Evolutionary conservation across 2,797 vertebrate species (phyloP).

Genomic region (Thamnophis elegans): DNA sequence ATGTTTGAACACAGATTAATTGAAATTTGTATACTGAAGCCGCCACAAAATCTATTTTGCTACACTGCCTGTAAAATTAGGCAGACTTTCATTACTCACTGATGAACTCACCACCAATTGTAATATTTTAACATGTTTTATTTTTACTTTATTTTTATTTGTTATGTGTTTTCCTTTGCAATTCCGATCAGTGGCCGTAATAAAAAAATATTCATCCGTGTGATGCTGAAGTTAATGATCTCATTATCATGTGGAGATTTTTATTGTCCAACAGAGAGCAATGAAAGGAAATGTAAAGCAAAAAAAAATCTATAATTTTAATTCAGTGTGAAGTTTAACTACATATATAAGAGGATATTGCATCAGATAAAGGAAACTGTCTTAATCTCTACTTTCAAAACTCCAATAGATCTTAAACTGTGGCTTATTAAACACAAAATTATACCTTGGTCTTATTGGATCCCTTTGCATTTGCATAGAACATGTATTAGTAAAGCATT

Average conservation of each 20-base stretch:
- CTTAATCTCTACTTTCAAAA: not conserved
- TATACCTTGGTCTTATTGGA: not conserved
- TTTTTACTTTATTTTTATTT: not conserved
- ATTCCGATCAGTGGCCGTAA: not conserved
- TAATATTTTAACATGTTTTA: not conserved
- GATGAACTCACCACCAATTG: not conserved
- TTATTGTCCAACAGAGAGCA: not conserved
- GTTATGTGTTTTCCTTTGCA: not conserved
- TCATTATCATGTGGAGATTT: not conserved
- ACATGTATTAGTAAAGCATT: not conserved
- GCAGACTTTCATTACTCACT: not conserved
- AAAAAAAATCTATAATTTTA: not conserved
- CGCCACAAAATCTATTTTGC: not conserved
- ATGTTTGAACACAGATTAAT: not conserved
- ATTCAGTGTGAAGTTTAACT: not conserved
- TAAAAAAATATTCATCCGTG: not conserved
- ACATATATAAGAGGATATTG: not conserved
- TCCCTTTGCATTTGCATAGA: not conserved
- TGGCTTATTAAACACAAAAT: not conserved
- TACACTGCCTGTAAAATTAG: not conserved
- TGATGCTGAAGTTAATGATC: not conserved
- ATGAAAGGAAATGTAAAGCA: not conserved
- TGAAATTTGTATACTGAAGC: not conserved
- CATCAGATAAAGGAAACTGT: not conserved
- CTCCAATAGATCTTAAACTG: not conserved